Conservation (phyloP, 2,113 vertebrate species). For the Brienomyrus longianalis region DNA sequence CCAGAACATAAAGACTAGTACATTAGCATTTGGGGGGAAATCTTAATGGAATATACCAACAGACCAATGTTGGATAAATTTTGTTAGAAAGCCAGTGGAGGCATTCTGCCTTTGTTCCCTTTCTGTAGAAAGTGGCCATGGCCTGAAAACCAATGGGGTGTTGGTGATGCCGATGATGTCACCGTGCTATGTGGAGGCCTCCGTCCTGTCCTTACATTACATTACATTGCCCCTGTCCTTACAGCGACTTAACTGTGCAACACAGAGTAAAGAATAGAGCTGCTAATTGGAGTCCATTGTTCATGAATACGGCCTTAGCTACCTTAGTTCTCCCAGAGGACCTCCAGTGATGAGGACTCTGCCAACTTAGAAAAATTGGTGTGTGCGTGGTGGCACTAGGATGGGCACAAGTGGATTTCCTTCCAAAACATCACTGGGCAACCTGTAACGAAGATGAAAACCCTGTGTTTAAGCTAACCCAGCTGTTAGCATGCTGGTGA, state of each 20-base stretch:
- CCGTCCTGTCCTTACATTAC: not conserved
- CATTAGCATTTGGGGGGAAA: not conserved
- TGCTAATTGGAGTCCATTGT: not conserved
- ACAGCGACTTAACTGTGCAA: not conserved
- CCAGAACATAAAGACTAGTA: constrained; percentile 13
- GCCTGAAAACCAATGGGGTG: not conserved
- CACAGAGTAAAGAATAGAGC: not conserved
- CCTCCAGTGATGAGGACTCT: not conserved
- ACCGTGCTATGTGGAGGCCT: not conserved
- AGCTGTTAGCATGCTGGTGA: not conserved
- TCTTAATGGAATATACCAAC: not conserved
- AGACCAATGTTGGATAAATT: not conserved
- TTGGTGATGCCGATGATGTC: not conserved
- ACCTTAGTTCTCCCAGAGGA: not conserved
- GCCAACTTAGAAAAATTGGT: not conserved
- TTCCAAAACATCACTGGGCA: not conserved
- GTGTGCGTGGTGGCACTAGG: not conserved
- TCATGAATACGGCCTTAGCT: not conserved
- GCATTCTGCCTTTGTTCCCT: not conserved
- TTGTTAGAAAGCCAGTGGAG: not conserved
- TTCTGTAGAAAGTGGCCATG: not conserved
- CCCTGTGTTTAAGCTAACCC: not conserved
- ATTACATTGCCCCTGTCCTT: not conserved
- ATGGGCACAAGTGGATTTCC: not conserved
- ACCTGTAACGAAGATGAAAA: not conserved